Conservation (phyloP, 92 coral and sea anemone species). For the Zoanthus solanderi region DNA sequence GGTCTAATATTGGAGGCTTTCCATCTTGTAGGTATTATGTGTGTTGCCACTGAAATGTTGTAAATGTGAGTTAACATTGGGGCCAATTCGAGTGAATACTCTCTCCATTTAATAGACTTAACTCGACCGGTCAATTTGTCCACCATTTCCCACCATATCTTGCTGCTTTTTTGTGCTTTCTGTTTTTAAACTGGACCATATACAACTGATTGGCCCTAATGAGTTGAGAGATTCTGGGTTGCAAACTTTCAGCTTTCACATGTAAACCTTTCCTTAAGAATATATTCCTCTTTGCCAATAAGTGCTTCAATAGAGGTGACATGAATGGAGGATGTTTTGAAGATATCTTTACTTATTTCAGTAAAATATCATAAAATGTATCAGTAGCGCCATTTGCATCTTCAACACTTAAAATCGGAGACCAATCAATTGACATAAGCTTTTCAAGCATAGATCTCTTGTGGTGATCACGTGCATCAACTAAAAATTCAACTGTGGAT, state of each 20-base stretch:
- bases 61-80: conserved; percentile 37
- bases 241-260: conserved; percentile 32
- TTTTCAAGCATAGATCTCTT: not conserved
- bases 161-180: conserved; percentile 32
- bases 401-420: not conserved
- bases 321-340: conserved; percentile 48
- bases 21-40: not conserved
- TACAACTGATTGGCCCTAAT: conserved; percentile 28
- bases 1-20: conserved; percentile 5
- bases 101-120: conserved; percentile 27
- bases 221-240: conserved; percentile 54
- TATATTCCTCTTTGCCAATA: conserved; percentile 44
- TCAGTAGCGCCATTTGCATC: not conserved
- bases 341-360: conserved; percentile 48
- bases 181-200: conserved; percentile 1
- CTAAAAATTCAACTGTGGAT: not conserved
- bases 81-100: not conserved
- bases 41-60: not conserved
- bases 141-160: conserved; percentile 39
- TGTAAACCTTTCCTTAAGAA: conserved; percentile 55
- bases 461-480: not conserved
- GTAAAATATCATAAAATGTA: not conserved
- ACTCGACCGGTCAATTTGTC: conserved; percentile 43
- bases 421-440: not conserved
- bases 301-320: not conserved